phyloP scores from a whole-genome alignment of 2,888 invertebrate genomes.

The Brachyopa scutellaris region DNA sequence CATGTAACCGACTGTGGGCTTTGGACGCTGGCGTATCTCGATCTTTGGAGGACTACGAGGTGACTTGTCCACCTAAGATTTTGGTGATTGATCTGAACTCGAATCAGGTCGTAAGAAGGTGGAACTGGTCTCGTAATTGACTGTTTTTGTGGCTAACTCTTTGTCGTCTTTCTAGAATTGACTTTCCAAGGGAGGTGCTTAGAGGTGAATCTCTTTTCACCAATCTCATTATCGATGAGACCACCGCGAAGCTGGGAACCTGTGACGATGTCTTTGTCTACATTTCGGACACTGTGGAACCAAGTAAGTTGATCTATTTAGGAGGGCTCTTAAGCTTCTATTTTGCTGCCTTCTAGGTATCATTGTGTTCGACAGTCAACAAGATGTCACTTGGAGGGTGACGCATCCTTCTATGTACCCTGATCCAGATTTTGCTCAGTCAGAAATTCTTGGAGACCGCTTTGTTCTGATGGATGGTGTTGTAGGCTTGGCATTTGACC shows the following conservation, averaged over 20 bases:
- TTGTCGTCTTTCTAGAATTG: slow-evolving; percentile 84
- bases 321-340: not conserved
- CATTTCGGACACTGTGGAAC: slow-evolving; percentile 91
- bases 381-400: slow-evolving; percentile 90
- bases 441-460: slow-evolving; percentile 86
- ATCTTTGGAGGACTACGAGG: slow-evolving; percentile 85
- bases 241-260: slow-evolving; percentile 84
- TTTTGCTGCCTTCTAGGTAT: slow-evolving; percentile 76
- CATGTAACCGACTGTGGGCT: slow-evolving; percentile 92
- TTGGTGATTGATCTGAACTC: slow-evolving; percentile 90
- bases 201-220: slow-evolving; percentile 90
- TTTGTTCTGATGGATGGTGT: slow-evolving; percentile 88
- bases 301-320: slow-evolving; percentile 83
- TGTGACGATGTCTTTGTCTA: slow-evolving; percentile 92
- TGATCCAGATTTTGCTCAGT: slow-evolving; percentile 90
- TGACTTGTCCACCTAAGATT: slow-evolving; percentile 90
- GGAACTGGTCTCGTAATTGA: too few relatives aligned
- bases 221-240: slow-evolving; percentile 90
- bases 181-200: slow-evolving; percentile 88
- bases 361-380: slow-evolving; percentile 85
- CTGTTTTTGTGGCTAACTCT: too few relatives aligned
- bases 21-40: slow-evolving; percentile 86
- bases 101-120: slow-evolving; percentile 85
- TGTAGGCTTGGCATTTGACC: slow-evolving; percentile 86
- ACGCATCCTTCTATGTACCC: slow-evolving; percentile 93